Evolutionary conservation across 2,113 vertebrate genomes (phyloP).

Genomic region (Cranoglanis bouderius): DNA sequence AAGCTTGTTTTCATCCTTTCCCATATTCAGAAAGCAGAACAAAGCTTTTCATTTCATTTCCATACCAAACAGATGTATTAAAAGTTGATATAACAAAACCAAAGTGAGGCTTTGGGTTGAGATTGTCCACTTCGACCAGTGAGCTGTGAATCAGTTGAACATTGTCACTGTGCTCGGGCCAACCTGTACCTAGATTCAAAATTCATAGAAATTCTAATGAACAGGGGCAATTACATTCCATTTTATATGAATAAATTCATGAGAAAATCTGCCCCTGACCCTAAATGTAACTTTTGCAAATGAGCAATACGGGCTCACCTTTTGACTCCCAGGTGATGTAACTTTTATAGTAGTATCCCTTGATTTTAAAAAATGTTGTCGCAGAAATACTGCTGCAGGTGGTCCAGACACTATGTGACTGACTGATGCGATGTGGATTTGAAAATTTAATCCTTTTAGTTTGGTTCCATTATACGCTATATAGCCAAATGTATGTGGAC

Average conservation of each 20-base stretch:
- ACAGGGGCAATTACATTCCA: too few relatives aligned
- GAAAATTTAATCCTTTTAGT: background rate
- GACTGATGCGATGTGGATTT: background rate
- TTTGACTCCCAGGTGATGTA: too few relatives aligned
- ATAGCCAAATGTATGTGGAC: background rate
- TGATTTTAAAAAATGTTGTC: too few relatives aligned
- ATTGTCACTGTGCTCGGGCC: background rate
- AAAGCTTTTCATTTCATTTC: slow-evolving; percentile 16
- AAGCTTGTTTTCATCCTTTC: slow-evolving; percentile 37
- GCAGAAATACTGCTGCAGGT: too few relatives aligned
- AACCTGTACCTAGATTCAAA: background rate
- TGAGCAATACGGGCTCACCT: too few relatives aligned
- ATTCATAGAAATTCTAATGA: background rate
- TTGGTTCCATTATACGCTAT: background rate
- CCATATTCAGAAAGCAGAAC: slow-evolving; percentile 1
- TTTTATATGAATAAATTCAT: too few relatives aligned
- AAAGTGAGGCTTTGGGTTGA: background rate
- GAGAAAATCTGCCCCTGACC: background rate
- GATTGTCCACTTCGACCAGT: background rate
- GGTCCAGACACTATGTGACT: background rate
- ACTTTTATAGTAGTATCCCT: too few relatives aligned
- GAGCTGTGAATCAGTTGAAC: background rate
- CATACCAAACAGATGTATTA: background rate
- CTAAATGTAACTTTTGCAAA: background rate
- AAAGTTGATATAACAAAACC: background rate